These are phyloP conservation scores for Psilanteris sp. DNA, from an alignment of 1,140 invertebrate species.

Conservation along the genomic window DNA sequence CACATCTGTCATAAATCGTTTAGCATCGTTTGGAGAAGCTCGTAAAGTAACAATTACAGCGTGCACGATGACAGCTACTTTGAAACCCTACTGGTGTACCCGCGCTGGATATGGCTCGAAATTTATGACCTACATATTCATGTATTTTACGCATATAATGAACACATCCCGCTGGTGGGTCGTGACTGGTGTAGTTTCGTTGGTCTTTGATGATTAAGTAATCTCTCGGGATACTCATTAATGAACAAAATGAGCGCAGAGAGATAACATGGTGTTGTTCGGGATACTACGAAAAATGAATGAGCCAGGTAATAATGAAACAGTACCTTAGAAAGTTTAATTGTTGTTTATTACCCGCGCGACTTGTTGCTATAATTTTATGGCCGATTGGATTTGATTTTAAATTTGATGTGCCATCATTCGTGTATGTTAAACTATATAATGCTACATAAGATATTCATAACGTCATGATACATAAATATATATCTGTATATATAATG, in stretches of 20 bases:
- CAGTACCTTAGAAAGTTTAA: too few relatives aligned
- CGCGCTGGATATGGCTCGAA: slow-evolving; percentile 15
- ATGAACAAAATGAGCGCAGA: slow-evolving; percentile 7
- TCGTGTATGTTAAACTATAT: too few relatives aligned
- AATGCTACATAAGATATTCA: too few relatives aligned
- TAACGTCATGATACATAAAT: too few relatives aligned
- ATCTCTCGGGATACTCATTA: slow-evolving; percentile 50
- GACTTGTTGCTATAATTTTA: too few relatives aligned
- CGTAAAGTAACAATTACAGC: slow-evolving; percentile 53
- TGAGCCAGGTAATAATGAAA: too few relatives aligned
- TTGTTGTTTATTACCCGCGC: too few relatives aligned
- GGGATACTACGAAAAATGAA: slow-evolving; percentile 2
- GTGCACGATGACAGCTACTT: slow-evolving; percentile 34
- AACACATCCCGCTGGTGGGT: slow-evolving; percentile 22
- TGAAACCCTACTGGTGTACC: slow-evolving; percentile 13
- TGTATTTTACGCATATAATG: slow-evolving; percentile 44
- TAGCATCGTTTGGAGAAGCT: slow-evolving; percentile 35
- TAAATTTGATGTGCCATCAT: too few relatives aligned
- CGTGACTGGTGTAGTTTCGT: slow-evolving; percentile 26
- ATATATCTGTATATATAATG: too few relatives aligned
- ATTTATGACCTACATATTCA: slow-evolving; percentile 56
- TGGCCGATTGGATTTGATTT: too few relatives aligned
- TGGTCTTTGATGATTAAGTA: slow-evolving; percentile 46
- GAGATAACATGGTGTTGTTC: slow-evolving; percentile 2
- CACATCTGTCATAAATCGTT: slow-evolving; percentile 44